phyloP scores from a whole-genome alignment of 2,888 invertebrate species.

The Cheilosia urbana region DNA sequence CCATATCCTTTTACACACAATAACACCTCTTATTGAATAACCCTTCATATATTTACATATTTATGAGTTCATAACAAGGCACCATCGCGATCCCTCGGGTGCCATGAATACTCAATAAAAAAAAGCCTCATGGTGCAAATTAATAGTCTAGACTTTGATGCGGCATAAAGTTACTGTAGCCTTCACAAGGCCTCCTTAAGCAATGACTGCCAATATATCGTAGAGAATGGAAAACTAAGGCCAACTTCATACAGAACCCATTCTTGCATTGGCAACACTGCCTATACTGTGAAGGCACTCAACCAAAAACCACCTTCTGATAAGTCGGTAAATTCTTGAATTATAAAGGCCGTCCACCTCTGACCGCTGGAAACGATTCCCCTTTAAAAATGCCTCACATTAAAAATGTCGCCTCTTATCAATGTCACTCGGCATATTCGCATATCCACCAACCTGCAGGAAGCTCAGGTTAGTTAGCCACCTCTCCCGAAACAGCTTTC shows the following conservation, averaged over 20 bases:
- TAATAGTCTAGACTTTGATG: no score
- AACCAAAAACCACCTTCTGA: conserved; percentile 5
- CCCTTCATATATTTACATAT: no score
- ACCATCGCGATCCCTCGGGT: no score
- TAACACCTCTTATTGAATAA: no score
- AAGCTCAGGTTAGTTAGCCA: neutral
- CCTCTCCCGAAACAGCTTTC: neutral
- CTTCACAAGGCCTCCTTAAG: no score
- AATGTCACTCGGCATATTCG: conserved; percentile 1
- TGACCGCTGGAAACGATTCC: conserved; percentile 64
- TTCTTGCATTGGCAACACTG: conserved; percentile 52
- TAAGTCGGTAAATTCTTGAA: conserved; percentile 45
- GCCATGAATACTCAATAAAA: no score
- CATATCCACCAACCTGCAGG: neutral
- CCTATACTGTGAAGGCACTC: conserved; percentile 35
- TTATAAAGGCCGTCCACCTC: conserved; percentile 72
- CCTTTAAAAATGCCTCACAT: conserved; percentile 9
- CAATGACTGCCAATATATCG: no score
- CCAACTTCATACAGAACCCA: neutral
- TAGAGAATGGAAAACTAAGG: neutral
- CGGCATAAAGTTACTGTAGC: no score
- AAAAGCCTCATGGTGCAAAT: no score
- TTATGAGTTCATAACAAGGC: no score
- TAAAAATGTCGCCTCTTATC: conserved; percentile 13
- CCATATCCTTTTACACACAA: no score